These are phyloP conservation scores for Neoascia interrupta DNA, from an alignment of 2,888 invertebrate species.

Conservation along the genomic window DNA sequence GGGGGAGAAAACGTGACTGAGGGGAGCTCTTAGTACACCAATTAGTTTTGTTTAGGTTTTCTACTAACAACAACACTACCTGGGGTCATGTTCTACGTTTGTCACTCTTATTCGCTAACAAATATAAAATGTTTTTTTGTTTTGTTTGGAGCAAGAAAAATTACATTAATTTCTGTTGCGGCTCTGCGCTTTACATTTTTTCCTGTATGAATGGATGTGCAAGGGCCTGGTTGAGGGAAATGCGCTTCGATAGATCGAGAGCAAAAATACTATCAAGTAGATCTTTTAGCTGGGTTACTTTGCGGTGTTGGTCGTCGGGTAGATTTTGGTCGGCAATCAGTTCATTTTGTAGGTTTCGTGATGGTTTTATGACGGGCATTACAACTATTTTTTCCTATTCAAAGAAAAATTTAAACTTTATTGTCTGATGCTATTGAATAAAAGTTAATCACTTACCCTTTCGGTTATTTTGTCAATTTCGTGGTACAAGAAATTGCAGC, in stretches of 20 bases:
- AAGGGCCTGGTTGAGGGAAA: conserved; percentile 95
- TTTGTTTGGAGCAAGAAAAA: conserved; percentile 56
- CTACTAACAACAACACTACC: conserved; percentile 45
- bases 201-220: conserved; percentile 98
- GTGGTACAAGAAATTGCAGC: conserved; percentile 97
- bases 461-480: conserved; percentile 99
- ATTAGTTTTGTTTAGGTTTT: conserved; percentile 22
- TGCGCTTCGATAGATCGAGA: conserved; percentile 94
- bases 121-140: conserved; percentile 50
- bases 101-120: conserved; percentile 57
- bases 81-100: conserved; percentile 41
- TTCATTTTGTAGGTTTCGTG: conserved; percentile 92
- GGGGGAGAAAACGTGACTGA: conserved; percentile 15
- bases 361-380: conserved; percentile 92
- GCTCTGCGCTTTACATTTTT: conserved; percentile 83
- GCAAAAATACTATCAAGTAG: conserved; percentile 94
- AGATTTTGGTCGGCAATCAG: conserved; percentile 93
- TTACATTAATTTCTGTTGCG: conserved; percentile 50
- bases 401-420: background rate
- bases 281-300: conserved; percentile 95
- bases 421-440: background rate
- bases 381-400: conserved; percentile 97
- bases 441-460: conserved; percentile 88
- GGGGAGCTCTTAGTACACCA: conserved; percentile 44
- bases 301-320: conserved; percentile 92